Evolutionary conservation across 2,888 invertebrate species (phyloP).

Genomic region (Trachelus iudaicus): DNA sequence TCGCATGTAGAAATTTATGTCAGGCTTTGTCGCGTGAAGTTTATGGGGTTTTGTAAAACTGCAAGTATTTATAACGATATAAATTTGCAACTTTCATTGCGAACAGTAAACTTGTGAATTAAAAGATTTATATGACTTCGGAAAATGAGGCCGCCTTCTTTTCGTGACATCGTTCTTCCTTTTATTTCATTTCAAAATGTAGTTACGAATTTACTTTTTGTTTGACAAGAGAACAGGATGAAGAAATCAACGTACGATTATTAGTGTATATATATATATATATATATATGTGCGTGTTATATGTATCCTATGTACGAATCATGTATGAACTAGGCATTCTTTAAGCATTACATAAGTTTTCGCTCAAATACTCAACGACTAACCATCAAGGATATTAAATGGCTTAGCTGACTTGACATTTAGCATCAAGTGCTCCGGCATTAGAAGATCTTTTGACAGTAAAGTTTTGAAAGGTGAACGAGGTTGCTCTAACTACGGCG

Average conservation of each 20-base stretch:
- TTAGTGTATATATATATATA: too few species aligned
- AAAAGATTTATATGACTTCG: not conserved
- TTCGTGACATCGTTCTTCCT: not conserved
- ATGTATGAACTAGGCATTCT: not conserved
- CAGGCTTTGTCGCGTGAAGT: not conserved
- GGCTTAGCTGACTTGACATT: slow-evolving; percentile 32
- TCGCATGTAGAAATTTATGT: not conserved
- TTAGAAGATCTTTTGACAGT: slow-evolving; percentile 22
- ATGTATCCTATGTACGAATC: not conserved
- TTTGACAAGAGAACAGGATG: not conserved
- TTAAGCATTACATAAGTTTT: not conserved
- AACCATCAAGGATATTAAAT: slow-evolving; percentile 7
- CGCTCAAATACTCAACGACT: not conserved
- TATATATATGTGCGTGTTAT: not conserved
- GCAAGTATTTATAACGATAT: not conserved
- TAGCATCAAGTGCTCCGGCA: slow-evolving; percentile 22
- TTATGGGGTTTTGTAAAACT: not conserved
- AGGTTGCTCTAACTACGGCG: slow-evolving; percentile 10
- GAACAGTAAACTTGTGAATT: not conserved
- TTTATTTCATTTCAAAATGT: not conserved
- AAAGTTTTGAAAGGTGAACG: slow-evolving; percentile 38
- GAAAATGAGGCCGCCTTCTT: not conserved
- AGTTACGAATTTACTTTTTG: not conserved
- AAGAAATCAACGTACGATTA: not conserved
- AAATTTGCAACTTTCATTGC: not conserved